Conservation (phyloP, 1,140 invertebrate genomes). For the Adoxophyes honmai region DNA sequence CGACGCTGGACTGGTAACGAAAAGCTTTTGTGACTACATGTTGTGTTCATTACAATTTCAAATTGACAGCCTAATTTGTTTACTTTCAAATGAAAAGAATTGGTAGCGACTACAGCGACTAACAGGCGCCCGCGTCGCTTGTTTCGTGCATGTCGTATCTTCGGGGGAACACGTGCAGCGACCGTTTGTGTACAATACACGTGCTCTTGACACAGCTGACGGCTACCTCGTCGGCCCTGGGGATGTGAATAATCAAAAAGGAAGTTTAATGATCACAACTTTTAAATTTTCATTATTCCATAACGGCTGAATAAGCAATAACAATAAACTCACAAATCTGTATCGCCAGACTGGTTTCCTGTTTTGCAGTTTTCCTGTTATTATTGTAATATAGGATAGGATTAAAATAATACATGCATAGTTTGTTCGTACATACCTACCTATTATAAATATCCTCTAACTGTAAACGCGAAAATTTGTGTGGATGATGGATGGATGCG, state of each 20-base stretch:
- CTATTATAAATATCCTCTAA: too few relatives aligned
- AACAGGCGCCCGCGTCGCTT: neutral
- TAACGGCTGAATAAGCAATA: too few relatives aligned
- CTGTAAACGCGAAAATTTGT: too few relatives aligned
- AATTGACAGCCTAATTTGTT: neutral
- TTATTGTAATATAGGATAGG: too few relatives aligned
- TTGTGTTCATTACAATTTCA: neutral
- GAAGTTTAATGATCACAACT: neutral
- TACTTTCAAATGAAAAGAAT: neutral
- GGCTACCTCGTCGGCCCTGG: slow-evolving; percentile 14
- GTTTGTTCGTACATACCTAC: too few relatives aligned
- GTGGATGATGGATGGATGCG: too few relatives aligned
- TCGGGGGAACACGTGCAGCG: slow-evolving; percentile 29
- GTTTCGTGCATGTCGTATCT: slow-evolving; percentile 23
- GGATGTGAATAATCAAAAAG: neutral
- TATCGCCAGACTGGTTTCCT: too few relatives aligned
- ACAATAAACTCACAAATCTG: too few relatives aligned
- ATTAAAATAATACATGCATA: too few relatives aligned
- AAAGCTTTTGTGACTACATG: neutral
- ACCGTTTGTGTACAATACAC: slow-evolving; percentile 30
- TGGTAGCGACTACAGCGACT: neutral
- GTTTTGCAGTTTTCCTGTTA: too few relatives aligned
- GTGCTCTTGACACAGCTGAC: slow-evolving; percentile 41
- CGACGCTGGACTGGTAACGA: neutral
- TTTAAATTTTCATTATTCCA: too few relatives aligned